phyloP scores from a whole-genome alignment of 35 echinoderm and acorn worm species.

The Ptychodera flava region DNA sequence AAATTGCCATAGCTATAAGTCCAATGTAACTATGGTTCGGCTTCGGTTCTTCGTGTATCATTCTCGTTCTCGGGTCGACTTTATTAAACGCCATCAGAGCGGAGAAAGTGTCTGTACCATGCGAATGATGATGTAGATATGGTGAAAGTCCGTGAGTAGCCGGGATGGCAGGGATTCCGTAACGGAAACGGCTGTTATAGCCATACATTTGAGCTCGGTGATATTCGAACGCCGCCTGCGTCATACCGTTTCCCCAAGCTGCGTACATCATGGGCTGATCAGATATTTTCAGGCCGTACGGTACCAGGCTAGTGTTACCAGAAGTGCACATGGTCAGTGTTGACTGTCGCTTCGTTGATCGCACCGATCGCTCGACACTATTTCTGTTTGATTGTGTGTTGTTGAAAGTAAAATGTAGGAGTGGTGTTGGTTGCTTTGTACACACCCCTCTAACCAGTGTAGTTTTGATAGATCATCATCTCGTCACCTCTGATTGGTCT shows the following conservation, averaged over 20 bases:
- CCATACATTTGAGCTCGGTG: background rate
- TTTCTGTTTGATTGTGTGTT: background rate
- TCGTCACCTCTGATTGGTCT: background rate
- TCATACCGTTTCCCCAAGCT: background rate
- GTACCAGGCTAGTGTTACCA: background rate
- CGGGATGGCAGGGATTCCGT: background rate
- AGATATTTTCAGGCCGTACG: background rate
- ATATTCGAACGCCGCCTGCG: background rate
- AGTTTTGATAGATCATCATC: background rate
- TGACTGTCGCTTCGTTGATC: background rate
- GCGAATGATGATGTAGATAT: background rate
- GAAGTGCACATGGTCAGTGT: background rate
- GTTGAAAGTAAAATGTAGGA: background rate
- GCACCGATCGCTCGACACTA: background rate
- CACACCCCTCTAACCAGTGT: background rate
- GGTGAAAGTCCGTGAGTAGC: background rate
- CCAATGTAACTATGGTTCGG: conserved; percentile 93
- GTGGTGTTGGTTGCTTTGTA: background rate
- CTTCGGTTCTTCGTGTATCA: conserved; percentile 31
- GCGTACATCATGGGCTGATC: background rate
- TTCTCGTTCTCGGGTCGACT: background rate
- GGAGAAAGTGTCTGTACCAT: background rate
- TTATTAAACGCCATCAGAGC: background rate
- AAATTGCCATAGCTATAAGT: conserved; percentile 92
- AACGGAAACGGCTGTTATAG: background rate